Percentiles rank a stretch among this genome's conserved stretches.
phyloP scores from a whole-genome alignment of 2,797 vertebrate genomes.

The Sebastes kiyomatsui region DNA sequence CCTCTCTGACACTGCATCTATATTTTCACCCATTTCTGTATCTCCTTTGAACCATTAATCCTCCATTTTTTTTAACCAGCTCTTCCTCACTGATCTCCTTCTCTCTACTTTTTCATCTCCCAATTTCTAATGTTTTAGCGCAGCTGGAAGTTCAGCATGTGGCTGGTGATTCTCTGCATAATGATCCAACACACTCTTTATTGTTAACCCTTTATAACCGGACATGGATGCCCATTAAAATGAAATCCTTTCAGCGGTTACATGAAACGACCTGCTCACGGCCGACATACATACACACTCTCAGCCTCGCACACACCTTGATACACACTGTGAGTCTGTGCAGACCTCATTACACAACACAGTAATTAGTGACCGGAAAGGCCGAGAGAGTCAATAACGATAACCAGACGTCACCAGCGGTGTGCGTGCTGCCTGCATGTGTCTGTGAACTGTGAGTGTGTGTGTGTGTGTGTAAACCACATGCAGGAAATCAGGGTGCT shows the following conservation, averaged over 20 bases:
- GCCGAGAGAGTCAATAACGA: slow-evolving; percentile 43
- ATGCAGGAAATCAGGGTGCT: slow-evolving; percentile 36
- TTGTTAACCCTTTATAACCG: slow-evolving; percentile 12
- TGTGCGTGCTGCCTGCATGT: not conserved
- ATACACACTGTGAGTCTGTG: slow-evolving; percentile 20
- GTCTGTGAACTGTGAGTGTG: not conserved
- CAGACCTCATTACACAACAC: slow-evolving; percentile 48
- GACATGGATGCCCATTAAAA: slow-evolving; percentile 36
- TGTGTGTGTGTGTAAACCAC: not conserved
- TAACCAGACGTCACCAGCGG: slow-evolving; percentile 40
- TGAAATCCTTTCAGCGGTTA: slow-evolving; percentile 19
- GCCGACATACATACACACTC: not conserved
- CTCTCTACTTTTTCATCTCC: not conserved
- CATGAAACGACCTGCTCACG: slow-evolving; percentile 16
- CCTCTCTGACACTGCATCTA: not conserved
- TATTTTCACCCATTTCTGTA: not conserved
- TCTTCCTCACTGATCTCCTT: not conserved
- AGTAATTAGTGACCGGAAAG: slow-evolving; percentile 58
- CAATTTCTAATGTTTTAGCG: not conserved
- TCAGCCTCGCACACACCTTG: slow-evolving; percentile 2
- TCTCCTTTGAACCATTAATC: not conserved
- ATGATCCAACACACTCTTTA: not conserved
- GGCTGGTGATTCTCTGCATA: not conserved
- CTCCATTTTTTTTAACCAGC: not conserved
- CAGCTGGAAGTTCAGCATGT: slow-evolving; percentile 5